phyloP scores from a whole-genome alignment of 2,888 invertebrate genomes.

The Drosophila suboccidentalis region DNA sequence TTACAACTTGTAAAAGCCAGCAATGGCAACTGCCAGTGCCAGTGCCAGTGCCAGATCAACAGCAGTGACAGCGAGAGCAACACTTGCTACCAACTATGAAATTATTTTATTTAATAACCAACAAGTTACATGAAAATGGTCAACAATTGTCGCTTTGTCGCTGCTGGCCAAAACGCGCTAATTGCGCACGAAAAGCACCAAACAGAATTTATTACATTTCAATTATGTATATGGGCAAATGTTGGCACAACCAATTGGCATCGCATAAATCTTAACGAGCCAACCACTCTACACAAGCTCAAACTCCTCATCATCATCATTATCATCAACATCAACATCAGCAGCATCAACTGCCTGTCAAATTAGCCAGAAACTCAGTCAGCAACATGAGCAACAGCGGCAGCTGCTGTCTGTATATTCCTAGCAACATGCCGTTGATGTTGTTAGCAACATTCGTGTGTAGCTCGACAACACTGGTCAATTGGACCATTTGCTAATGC shows the following conservation, averaged over 20 bases:
- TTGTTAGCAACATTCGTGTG: slow-evolving; percentile 49
- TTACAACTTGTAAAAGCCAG: slow-evolving; percentile 75
- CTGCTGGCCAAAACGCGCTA: slow-evolving; percentile 64
- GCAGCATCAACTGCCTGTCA: slow-evolving; percentile 63
- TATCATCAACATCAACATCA: slow-evolving; percentile 8
- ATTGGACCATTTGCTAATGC: slow-evolving; percentile 16
- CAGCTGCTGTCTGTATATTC: slow-evolving; percentile 22
- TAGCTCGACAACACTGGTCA: slow-evolving; percentile 30
- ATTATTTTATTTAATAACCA: slow-evolving; percentile 82
- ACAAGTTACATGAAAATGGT: slow-evolving; percentile 65
- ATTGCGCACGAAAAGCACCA: slow-evolving; percentile 64
- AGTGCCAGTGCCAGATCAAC: slow-evolving; percentile 3
- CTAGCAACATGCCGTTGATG: slow-evolving; percentile 48
- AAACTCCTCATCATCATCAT: slow-evolving; percentile 11
- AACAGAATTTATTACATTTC: slow-evolving; percentile 80
- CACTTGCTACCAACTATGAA: slow-evolving; percentile 66
- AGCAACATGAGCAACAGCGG: slow-evolving; percentile 46
- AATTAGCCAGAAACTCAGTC: slow-evolving; percentile 70
- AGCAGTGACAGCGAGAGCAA: slow-evolving; percentile 14
- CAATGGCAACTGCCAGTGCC: slow-evolving; percentile 59
- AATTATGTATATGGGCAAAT: slow-evolving; percentile 81
- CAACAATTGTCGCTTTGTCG: slow-evolving; percentile 66
- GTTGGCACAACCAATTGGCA: slow-evolving; percentile 77
- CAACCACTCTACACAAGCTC: slow-evolving; percentile 9
- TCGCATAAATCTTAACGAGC: slow-evolving; percentile 70